Percentiles rank a stretch among this genome's conserved stretches.
phyloP scores from a whole-genome alignment of 2,888 invertebrate species.

The Atethmia centrago region DNA sequence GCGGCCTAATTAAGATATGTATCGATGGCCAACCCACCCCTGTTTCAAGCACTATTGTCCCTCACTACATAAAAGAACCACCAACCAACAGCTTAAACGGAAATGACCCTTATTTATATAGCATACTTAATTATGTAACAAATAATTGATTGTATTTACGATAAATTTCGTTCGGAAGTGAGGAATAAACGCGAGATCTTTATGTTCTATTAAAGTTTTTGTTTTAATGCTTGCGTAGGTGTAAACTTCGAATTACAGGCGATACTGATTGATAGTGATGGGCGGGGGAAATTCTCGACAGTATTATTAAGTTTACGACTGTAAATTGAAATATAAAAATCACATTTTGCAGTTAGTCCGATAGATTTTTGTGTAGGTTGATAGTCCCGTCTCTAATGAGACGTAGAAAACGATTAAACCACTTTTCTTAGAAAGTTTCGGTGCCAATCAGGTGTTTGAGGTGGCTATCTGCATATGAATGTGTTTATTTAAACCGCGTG shows the following conservation, averaged over 20 bases:
- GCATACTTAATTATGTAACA: slow-evolving; percentile 66
- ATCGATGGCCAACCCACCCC: slow-evolving; percentile 86
- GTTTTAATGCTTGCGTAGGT: slow-evolving; percentile 82
- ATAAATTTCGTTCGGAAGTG: slow-evolving; percentile 62
- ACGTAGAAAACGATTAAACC: slow-evolving; percentile 45
- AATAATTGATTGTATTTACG: slow-evolving; percentile 66
- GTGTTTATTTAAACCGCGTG: slow-evolving; percentile 18
- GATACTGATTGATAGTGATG: slow-evolving; percentile 81
- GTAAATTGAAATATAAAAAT: slow-evolving; percentile 72
- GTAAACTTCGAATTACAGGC: slow-evolving; percentile 78
- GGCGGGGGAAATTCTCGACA: slow-evolving; percentile 71
- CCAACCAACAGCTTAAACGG: slow-evolving; percentile 53
- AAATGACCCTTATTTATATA: slow-evolving; percentile 65
- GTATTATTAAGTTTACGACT: slow-evolving; percentile 74
- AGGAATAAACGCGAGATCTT: slow-evolving; percentile 55
- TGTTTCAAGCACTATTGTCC: slow-evolving; percentile 85
- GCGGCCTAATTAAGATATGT: slow-evolving; percentile 91
- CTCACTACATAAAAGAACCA: slow-evolving; percentile 64
- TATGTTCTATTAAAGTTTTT: slow-evolving; percentile 66
- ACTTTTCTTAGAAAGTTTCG: slow-evolving; percentile 60
- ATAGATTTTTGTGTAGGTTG: slow-evolving; percentile 58
- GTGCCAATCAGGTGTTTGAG: slow-evolving; percentile 45
- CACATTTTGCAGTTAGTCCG: slow-evolving; percentile 65
- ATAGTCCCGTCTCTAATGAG: slow-evolving; percentile 51
- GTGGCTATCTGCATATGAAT: slow-evolving; percentile 41